phyloP scores from a whole-genome alignment of 1,140 invertebrate genomes.

The Aradophagus sp. region DNA sequence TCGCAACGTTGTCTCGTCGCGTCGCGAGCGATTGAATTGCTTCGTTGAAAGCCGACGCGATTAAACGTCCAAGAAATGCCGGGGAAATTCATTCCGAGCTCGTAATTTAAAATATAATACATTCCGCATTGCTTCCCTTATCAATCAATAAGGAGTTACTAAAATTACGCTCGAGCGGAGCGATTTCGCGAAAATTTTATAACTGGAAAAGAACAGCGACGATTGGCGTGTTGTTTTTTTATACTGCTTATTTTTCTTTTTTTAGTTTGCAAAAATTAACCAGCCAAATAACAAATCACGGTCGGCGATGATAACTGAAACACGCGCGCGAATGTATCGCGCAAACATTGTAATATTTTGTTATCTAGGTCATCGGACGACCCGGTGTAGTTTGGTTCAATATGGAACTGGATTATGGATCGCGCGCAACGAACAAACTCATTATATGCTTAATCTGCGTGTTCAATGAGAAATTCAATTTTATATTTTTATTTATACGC shows the following conservation, averaged over 20 bases:
- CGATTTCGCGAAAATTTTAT: no score
- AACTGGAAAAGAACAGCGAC: no score
- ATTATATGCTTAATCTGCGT: constrained; percentile 46
- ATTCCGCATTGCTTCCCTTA: no score
- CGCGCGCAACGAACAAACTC: constrained; percentile 46
- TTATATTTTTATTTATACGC: constrained; percentile 44
- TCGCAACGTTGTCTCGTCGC: no score
- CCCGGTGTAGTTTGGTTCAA: constrained; percentile 50
- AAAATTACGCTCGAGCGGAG: no score
- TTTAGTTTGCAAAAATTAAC: neutral
- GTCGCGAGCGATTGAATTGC: no score
- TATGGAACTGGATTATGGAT: constrained; percentile 58
- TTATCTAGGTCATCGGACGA: constrained; percentile 57
- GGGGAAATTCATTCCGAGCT: no score
- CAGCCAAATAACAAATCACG: constrained; percentile 26
- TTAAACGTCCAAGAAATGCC: no score
- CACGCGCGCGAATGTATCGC: constrained; percentile 44
- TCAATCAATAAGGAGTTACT: no score
- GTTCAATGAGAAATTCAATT: constrained; percentile 37
- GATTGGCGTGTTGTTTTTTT: no score
- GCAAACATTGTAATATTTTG: constrained; percentile 56
- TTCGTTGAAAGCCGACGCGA: no score
- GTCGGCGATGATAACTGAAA: constrained; percentile 33
- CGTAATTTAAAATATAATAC: no score
- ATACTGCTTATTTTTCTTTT: neutral